phyloP scores from a whole-genome alignment of 2,113 vertebrate species.

The Ophiodon elongatus region DNA sequence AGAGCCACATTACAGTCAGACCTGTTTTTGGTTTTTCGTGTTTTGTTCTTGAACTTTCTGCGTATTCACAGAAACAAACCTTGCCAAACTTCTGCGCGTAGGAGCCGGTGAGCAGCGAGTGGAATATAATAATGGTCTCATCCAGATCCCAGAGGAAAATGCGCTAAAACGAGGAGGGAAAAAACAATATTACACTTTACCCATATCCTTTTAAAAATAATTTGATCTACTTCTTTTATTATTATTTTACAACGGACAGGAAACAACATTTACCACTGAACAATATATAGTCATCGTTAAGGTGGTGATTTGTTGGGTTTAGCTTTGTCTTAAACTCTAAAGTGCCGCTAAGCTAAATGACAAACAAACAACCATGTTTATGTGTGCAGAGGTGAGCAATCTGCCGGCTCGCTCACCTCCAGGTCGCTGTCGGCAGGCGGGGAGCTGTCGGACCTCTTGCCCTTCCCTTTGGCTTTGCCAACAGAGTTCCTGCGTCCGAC shows the following conservation, averaged over 20 bases:
- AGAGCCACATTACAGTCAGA: neutral
- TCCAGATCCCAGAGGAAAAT: conserved; percentile 99
- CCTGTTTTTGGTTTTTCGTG: neutral
- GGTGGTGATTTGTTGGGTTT: neutral
- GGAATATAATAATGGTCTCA: conserved; percentile 99
- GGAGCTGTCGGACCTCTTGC: conserved; percentile 89
- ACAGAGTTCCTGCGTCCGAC: conserved; percentile 89
- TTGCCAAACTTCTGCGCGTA: conserved; percentile 98
- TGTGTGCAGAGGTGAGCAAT: neutral
- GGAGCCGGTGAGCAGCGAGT: conserved; percentile 97
- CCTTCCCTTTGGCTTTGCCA: conserved; percentile 94
- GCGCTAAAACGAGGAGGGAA: conserved; percentile 80
- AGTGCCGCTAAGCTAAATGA: neutral
- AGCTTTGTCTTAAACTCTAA: neutral
- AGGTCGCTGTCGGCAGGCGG: conserved; percentile 91
- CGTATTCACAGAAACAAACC: conserved; percentile 78
- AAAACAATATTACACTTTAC: neutral
- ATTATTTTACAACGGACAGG: neutral
- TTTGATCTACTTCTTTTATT: too few species aligned
- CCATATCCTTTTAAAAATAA: neutral
- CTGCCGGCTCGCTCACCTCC: conserved; percentile 84
- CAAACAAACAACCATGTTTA: neutral
- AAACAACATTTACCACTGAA: too few species aligned
- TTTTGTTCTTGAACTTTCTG: rapidly evolving
- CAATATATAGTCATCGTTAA: neutral